phyloP scores from a whole-genome alignment of 2,113 vertebrate species.

The Oryzias woworae region DNA sequence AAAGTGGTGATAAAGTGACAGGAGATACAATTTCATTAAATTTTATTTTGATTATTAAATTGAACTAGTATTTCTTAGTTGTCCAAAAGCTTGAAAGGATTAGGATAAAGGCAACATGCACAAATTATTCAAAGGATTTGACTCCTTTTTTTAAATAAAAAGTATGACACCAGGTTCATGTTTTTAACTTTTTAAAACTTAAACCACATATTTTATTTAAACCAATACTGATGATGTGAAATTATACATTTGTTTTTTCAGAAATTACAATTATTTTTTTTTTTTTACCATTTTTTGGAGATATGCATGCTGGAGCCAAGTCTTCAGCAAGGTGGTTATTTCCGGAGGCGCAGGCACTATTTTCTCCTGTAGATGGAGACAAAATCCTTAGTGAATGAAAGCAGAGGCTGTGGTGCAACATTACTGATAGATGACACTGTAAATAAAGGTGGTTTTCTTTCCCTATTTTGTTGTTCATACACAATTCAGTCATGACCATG shows the following conservation, averaged over 20 bases:
- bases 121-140: too few species aligned
- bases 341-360: slow-evolving; percentile 55
- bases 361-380: slow-evolving; percentile 69
- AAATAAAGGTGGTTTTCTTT: not conserved
- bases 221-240: too few species aligned
- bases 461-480: not conserved
- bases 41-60: too few species aligned
- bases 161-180: too few species aligned
- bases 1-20: not conserved
- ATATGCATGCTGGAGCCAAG: slow-evolving; percentile 47
- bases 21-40: too few species aligned
- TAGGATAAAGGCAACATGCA: too few species aligned
- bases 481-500: not conserved
- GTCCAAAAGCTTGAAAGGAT: too few species aligned
- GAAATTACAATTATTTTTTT: not conserved
- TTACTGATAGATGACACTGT: not conserved
- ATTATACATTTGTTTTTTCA: not conserved
- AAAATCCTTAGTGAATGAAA: slow-evolving; percentile 14
- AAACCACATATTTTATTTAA: too few species aligned
- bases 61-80: too few species aligned
- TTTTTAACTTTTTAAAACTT: too few species aligned
- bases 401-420: not conserved
- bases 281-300: slow-evolving; percentile 74
- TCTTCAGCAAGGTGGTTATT: slow-evolving; percentile 59
- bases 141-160: too few species aligned